phyloP scores from a whole-genome alignment of 2,888 invertebrate species.

The Trissolcus brochymenae region DNA sequence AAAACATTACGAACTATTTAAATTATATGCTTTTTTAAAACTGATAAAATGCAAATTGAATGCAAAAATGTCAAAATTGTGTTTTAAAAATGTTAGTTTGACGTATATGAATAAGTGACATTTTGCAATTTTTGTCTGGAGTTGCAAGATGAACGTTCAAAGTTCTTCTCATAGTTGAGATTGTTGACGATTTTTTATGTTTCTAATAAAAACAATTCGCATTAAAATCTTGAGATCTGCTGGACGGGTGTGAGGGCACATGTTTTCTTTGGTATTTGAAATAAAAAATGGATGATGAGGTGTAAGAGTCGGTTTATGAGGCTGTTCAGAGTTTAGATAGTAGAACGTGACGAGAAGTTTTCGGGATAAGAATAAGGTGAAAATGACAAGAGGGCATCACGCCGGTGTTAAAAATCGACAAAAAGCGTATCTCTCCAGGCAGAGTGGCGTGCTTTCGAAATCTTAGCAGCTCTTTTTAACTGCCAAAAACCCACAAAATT shows the following conservation, averaged over 20 bases:
- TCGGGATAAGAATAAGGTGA: constrained; percentile 40
- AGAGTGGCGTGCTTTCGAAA: constrained; percentile 30
- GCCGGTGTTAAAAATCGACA: constrained; percentile 34
- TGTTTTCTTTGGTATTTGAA: neutral
- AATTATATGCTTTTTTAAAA: no score
- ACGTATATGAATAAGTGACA: no score
- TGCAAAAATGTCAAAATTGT: no score
- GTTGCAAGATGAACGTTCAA: no score
- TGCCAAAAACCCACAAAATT: constrained; percentile 3
- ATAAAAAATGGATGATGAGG: constrained; percentile 11
- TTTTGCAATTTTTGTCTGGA: no score
- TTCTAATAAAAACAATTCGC: no score
- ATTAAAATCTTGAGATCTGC: neutral
- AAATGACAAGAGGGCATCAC: constrained; percentile 37
- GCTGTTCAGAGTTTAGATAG: constrained; percentile 38
- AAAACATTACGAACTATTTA: constrained; percentile 14
- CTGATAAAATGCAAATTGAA: no score
- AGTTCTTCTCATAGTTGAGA: no score
- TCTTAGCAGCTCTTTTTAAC: constrained; percentile 36
- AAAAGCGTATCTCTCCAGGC: constrained; percentile 20
- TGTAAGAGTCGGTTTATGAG: constrained; percentile 38
- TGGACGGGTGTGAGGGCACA: neutral
- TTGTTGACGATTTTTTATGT: no score
- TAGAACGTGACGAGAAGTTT: constrained; percentile 36
- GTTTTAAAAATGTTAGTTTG: no score